Conservation (phyloP, 1,140 invertebrate genomes). For the Propsilocerus akamusi region DNA sequence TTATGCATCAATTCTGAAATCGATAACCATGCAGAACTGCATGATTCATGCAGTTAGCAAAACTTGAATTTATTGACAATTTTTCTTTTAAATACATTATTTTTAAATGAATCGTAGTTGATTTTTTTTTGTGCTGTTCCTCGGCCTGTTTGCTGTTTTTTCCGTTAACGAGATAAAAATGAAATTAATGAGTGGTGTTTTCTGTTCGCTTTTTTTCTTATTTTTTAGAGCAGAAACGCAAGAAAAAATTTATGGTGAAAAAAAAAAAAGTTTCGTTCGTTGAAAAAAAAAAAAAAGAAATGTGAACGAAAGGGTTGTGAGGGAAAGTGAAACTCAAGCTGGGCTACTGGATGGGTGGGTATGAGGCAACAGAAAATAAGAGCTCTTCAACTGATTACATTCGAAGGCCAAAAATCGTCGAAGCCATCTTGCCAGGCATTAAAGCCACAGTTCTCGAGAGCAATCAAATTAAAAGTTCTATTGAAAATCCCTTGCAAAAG, state of each 20-base stretch:
- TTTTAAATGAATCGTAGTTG: no score
- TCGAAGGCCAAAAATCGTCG: neutral
- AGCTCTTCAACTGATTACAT: slow-evolving; percentile 2
- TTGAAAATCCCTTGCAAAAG: no score
- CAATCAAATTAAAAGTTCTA: no score
- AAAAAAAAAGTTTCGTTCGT: neutral
- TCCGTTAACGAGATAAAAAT: slow-evolving; percentile 1
- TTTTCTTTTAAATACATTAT: no score
- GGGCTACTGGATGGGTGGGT: neutral
- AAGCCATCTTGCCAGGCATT: neutral
- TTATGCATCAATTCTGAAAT: no score
- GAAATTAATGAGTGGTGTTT: slow-evolving; percentile 3
- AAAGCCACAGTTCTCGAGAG: no score
- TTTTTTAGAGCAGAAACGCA: slow-evolving; percentile 1
- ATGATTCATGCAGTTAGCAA: no score
- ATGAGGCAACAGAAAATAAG: neutral
- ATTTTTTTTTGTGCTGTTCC: neutral
- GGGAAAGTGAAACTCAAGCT: neutral
- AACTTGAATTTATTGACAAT: no score
- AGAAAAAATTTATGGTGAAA: neutral
- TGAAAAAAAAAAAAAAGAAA: neutral
- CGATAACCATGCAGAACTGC: no score
- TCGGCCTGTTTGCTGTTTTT: slow-evolving; percentile 1
- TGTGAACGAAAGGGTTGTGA: neutral
- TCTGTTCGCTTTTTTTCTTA: slow-evolving; percentile 2